Base-by-base conservation (phyloP, 1,140 invertebrate genomes). In the Bombus soroeensis region DNA sequence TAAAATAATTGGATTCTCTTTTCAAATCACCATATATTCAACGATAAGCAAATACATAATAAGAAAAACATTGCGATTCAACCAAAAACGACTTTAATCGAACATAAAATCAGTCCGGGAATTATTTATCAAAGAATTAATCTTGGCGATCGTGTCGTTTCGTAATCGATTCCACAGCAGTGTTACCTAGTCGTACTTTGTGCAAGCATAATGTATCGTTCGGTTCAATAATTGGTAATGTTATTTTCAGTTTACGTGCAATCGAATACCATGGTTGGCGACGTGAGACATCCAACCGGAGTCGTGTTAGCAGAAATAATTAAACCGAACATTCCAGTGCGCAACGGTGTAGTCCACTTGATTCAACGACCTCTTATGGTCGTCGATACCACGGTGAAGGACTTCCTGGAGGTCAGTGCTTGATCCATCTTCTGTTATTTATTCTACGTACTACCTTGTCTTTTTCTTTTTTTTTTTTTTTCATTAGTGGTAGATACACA, bases 321-420 rank as follows among this genome's bases (percentile, higher is more conserved):
- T 2, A 97, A 97, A 93, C 97, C 97, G n/a, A 99, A 99, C 94
- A 99, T 99, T 88, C 98, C 98, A 0, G 98, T 99, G 9, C 97
- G 97, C 91, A 99, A 99, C 92, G 98, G 98, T 18, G 98, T 99
- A 0, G 97, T 99, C 4, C 98, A 99, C 95, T 96, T 99, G 41
- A 99, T 99, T 90, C 97, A 98, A 85, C 96, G 98, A 85, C 98
- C 98, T 0, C 95, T 99, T 2, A 98, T 99, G 97, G 97, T 99
- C 62, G 97, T 98, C 47, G 98, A 98, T 91, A 97, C 97, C 22
- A 97, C 97, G 9, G 97, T 99, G 68, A 96, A 97, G 85, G 96
- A 98, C 91, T 98, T 98, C 91, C 94, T 99, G 59, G 96, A 98
- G 97, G 98, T 98, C 96, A 96, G 96, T 96, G 81, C 47, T 68